These are phyloP conservation scores for Digitonthophagus gazella DNA, from an alignment of 2,888 invertebrate species.

Conservation along the genomic window DNA sequence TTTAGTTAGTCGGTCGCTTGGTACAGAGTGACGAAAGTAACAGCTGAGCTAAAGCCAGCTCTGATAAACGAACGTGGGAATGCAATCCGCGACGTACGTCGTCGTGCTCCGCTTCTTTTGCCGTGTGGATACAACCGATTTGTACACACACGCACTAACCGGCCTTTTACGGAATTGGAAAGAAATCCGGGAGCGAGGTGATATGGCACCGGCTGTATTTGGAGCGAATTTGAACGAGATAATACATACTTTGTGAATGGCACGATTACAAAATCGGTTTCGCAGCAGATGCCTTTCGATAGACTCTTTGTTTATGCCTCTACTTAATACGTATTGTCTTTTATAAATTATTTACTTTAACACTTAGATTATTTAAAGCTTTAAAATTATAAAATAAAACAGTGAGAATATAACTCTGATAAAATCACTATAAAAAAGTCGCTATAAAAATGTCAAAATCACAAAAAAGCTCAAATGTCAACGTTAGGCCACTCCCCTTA, in stretches of 20 bases:
- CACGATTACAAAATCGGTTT: background rate
- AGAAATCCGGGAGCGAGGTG: background rate
- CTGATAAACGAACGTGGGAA: background rate
- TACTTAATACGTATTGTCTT: too few relatives aligned
- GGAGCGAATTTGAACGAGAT: background rate
- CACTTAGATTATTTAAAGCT: too few relatives aligned
- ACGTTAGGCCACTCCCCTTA: too few relatives aligned
- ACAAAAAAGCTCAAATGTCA: too few relatives aligned
- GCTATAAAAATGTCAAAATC: too few relatives aligned
- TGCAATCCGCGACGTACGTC: background rate
- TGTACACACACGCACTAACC: background rate
- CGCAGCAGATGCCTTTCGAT: background rate
- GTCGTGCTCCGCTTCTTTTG: background rate
- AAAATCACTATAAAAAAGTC: too few relatives aligned
- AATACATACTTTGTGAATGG: background rate
- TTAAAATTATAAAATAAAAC: too few relatives aligned
- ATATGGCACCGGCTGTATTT: background rate
- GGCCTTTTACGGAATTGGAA: background rate
- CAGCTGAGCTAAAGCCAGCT: background rate
- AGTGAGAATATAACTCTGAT: too few relatives aligned
- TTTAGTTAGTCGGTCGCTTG: too few relatives aligned
- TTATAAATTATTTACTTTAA: too few relatives aligned
- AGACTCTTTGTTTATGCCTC: background rate
- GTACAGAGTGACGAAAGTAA: background rate
- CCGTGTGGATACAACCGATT: background rate